Evolutionary conservation across 23 tunicate genomes (phyloP).

Genomic region (Ascidia mentula): DNA sequence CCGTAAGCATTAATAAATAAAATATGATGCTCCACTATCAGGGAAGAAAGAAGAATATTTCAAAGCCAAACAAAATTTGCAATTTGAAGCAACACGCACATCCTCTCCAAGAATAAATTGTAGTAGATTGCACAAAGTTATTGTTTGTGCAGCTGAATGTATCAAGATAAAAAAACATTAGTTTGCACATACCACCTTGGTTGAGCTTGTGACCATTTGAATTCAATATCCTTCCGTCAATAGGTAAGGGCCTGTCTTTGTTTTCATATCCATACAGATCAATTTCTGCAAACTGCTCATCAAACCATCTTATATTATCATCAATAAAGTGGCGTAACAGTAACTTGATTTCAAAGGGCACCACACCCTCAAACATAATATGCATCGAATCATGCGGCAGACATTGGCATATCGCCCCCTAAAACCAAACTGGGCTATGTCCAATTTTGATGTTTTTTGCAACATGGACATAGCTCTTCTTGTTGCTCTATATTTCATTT

Average conservation of each 20-base stretch:
- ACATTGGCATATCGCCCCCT: conserved; percentile 9
- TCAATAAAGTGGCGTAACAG: conserved; percentile 8
- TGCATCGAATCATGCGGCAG: conserved; percentile 25
- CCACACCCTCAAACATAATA: conserved; percentile 16
- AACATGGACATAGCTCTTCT: no score
- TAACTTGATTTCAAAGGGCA: conserved; percentile 18
- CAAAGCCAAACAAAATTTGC: conserved; percentile 1
- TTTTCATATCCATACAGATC: conserved; percentile 20
- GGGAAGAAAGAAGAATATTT: not conserved
- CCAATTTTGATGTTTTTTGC: not conserved
- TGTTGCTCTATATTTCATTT: no score
- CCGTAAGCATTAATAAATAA: conserved; percentile 1
- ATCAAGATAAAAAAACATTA: not conserved
- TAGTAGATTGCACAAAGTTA: conserved; percentile 12
- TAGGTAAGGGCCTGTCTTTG: conserved; percentile 3
- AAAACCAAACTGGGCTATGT: not conserved
- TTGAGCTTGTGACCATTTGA: conserved; percentile 17
- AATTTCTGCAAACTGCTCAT: not conserved
- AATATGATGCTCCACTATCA: conserved; percentile 9
- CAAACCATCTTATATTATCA: conserved; percentile 6
- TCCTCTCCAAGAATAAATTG: conserved; percentile 1
- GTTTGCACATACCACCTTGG: conserved; percentile 9
- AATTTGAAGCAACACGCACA: not conserved
- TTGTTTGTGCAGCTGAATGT: conserved; percentile 19
- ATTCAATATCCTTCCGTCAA: conserved; percentile 2